A percentile compares a stretch with the other conserved stretches of the same genome.
Conservation (phyloP, 2,888 invertebrate genomes). For the Diachrysia chrysitis region DNA sequence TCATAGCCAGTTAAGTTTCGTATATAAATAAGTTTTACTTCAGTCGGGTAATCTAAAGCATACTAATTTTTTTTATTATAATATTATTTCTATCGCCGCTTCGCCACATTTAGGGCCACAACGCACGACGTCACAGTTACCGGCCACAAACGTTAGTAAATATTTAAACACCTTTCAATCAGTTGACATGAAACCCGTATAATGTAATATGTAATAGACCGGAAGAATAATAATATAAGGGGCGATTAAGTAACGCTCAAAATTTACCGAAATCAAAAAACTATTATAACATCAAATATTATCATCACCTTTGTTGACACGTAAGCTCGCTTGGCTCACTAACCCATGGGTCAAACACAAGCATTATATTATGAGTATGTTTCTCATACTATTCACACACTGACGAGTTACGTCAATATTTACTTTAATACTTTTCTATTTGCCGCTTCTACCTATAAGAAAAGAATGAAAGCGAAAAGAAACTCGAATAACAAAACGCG, state of each 20-base stretch:
- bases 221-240: slow-evolving; percentile 31
- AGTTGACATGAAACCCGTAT: slow-evolving; percentile 18
- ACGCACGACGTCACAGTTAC: slow-evolving; percentile 27
- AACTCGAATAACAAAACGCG: slow-evolving; percentile 61
- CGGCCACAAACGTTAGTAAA: slow-evolving; percentile 25
- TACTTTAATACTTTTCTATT: slow-evolving; percentile 73
- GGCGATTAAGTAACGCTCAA: slow-evolving; percentile 46
- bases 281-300: slow-evolving; percentile 33
- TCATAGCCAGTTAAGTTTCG: too few species aligned
- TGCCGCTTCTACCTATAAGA: slow-evolving; percentile 56
- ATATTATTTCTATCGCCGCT: slow-evolving; percentile 22
- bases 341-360: slow-evolving; percentile 73
- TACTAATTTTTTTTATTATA: too few species aligned
- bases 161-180: slow-evolving; percentile 41
- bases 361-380: slow-evolving; percentile 61
- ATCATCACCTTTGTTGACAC: slow-evolving; percentile 50
- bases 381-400: slow-evolving; percentile 73
- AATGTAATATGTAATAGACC: slow-evolving; percentile 17
- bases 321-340: slow-evolving; percentile 72
- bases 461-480: slow-evolving; percentile 70
- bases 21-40: too few species aligned
- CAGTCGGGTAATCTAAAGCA: too few species aligned
- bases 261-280: slow-evolving; percentile 33
- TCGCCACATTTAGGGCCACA: slow-evolving; percentile 33
- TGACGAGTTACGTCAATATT: slow-evolving; percentile 77